A percentile compares a stretch with the other conserved stretches of the same genome.
Evolutionary conservation across 1,140 invertebrate species (phyloP).

Genomic region (Chionoecetes opilio): DNA sequence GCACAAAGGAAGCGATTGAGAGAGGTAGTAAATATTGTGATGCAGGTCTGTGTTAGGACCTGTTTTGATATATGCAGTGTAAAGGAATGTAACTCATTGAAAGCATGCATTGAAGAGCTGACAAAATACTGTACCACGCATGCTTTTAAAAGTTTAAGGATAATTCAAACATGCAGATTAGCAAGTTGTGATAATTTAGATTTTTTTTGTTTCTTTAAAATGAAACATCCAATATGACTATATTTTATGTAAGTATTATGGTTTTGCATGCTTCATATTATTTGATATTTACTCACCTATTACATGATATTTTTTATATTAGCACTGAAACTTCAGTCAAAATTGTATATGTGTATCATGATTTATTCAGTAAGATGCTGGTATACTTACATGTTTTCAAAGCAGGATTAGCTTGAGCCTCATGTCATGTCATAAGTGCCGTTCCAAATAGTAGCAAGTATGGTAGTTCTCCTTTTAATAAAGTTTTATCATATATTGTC

Average conservation of each 20-base stretch:
- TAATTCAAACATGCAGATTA: background rate
- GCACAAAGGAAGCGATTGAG: too few species aligned
- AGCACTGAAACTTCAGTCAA: background rate
- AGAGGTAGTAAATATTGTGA: too few species aligned
- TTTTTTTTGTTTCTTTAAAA: background rate
- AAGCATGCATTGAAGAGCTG: background rate
- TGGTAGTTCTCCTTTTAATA: background rate
- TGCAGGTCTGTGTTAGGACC: background rate
- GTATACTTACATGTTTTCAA: background rate
- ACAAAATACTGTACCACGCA: too few species aligned
- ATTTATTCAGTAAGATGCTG: background rate
- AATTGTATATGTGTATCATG: background rate
- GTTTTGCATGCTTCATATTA: background rate
- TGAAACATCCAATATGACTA: background rate
- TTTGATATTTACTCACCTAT: background rate
- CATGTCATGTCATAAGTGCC: slow-evolving; percentile 27
- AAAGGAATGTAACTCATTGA: background rate
- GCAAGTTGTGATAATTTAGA: background rate
- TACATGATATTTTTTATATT: background rate
- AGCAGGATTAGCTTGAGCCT: background rate
- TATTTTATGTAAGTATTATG: background rate
- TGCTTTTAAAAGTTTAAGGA: background rate
- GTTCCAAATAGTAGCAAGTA: slow-evolving; percentile 7
- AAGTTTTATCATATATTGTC: background rate
- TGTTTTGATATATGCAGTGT: background rate